phyloP scores from a whole-genome alignment of 2,888 invertebrate genomes.

The Sinopyrophorus schimmeli region DNA sequence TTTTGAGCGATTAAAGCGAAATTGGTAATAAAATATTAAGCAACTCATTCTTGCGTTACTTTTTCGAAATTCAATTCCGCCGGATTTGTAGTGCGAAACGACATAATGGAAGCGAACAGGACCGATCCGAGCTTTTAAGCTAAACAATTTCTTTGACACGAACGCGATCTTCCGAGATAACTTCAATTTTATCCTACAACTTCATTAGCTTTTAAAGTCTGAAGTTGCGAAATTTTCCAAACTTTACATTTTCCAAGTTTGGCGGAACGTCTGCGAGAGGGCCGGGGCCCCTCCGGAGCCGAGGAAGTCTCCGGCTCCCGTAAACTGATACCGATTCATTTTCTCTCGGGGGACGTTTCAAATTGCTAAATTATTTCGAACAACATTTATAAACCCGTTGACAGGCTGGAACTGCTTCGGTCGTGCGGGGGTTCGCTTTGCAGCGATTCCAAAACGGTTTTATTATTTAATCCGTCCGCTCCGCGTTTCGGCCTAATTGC shows the following conservation, averaged over 20 bases:
- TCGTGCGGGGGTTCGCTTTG: constrained; percentile 6
- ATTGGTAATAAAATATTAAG: too few relatives aligned
- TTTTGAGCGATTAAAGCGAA: too few relatives aligned
- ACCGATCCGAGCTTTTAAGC: not conserved
- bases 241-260: constrained; percentile 17
- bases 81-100: constrained; percentile 1
- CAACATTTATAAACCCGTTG: constrained; percentile 34
- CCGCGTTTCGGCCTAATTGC: too few relatives aligned
- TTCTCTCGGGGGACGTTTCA: constrained; percentile 33
- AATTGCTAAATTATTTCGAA: constrained; percentile 37
- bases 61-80: constrained; percentile 2
- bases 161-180: constrained; percentile 1
- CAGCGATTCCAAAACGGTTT: constrained; percentile 13
- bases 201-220: constrained; percentile 10
- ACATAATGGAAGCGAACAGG: constrained; percentile 1
- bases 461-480: too few relatives aligned
- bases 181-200: constrained; percentile 8
- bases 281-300: constrained; percentile 17
- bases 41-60: not conserved
- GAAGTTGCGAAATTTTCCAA: constrained; percentile 6
- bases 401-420: constrained; percentile 22
- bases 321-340: constrained; percentile 25
- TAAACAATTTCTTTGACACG: constrained; percentile 8
- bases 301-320: constrained; percentile 21
- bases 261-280: constrained; percentile 10